Base-by-base conservation (phyloP, 30 jellyfish, hydroid and myxozoan genomes). In the Catostylus mosaicus region DNA sequence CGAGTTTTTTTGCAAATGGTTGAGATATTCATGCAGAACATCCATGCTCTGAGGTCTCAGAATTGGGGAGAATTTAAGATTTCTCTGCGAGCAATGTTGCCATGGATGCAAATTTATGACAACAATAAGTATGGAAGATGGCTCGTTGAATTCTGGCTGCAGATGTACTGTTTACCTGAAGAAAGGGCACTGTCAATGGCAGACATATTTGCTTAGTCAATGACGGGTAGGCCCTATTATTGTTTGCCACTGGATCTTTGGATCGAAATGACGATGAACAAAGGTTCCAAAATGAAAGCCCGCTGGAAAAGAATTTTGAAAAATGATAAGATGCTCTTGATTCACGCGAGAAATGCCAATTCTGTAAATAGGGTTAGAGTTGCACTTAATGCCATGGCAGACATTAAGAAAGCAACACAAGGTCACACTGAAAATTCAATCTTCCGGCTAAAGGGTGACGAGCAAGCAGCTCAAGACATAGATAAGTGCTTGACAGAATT, bases 71-170 rank as follows among this genome's bases (percentile, higher is more conserved):
- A 35, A 61, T 79, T 62, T 48, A 35, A 62, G 35, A 30, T 16
- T 79, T 65, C 90, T 36, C 90, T 61, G 73, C 47, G 90, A 64
- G 31, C 50, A 79, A 79, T 79, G 84, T 45, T 52, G 78, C 88
- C 90, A 35, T 79, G 90, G 84, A 62, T 79, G 78, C 65, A 30
- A 79, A 66, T 79, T 46, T 79, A 62, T 77, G 88, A 77, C 78
- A 77, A 45, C 79, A 52, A 35, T 30, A 59, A 77, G 80, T 77
- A 77, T 77, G 66, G 80, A 56, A 59, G 80, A 33, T 77, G 79
- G 88, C 78, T 33, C 14, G 79, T 37, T 50, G 50, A 27, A 37
- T 75, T 5, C 61, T 75, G 60, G 86, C 63, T 46, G 33, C 61
- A 75, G 83, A 46, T 70, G 83, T 14, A 68, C 45, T 33, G 67